phyloP scores from a whole-genome alignment of 1,140 invertebrate genomes.

The Leptinotarsa texana region DNA sequence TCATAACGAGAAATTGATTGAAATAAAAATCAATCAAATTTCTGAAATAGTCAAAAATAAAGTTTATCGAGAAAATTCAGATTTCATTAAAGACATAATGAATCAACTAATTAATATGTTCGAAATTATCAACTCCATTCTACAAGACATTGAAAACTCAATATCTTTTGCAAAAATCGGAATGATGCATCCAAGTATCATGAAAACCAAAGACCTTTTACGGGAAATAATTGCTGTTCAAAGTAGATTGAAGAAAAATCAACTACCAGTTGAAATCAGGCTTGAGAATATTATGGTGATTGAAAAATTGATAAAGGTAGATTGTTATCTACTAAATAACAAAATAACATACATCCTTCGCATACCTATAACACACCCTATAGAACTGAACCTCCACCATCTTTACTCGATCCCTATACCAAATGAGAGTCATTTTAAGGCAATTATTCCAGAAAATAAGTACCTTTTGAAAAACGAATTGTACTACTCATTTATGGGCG shows the following conservation, averaged over 20 bases:
- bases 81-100: background rate
- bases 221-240: background rate
- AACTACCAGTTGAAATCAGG: background rate
- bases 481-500: background rate
- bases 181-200: slow-evolving; percentile 1
- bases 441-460: too few relatives aligned
- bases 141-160: slow-evolving; percentile 3
- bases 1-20: slow-evolving; percentile 3
- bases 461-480: background rate
- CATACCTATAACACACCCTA: background rate
- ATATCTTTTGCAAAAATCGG: background rate
- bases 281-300: background rate
- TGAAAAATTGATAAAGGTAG: background rate
- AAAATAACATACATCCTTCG: background rate
- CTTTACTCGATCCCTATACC: background rate
- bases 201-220: background rate
- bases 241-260: background rate
- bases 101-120: background rate
- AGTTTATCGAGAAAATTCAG: background rate
- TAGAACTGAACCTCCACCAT: background rate
- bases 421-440: background rate
- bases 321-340: background rate
- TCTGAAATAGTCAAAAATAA: background rate
- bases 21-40: background rate
- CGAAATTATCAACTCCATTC: slow-evolving; percentile 1